Conservation (phyloP, 2,888 invertebrate genomes). For the Cremastobaeus sp. region DNA sequence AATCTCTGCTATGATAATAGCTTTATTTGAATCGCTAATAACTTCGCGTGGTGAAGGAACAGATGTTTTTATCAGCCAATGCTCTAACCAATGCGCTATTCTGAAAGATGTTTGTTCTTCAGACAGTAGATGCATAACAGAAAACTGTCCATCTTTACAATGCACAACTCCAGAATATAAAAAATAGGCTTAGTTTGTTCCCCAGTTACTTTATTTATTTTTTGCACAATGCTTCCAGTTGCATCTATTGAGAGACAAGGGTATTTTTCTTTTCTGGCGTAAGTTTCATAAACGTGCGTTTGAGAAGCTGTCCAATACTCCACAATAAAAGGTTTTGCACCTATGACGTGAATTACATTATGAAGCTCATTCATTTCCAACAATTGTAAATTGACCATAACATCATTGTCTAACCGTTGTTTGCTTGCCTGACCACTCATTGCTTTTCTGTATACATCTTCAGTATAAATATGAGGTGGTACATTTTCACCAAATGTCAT, state of each 20-base stretch:
- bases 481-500: constrained; percentile 26
- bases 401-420: constrained; percentile 11
- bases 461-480: constrained; percentile 17
- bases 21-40: constrained; percentile 16
- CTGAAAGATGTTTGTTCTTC: constrained; percentile 19
- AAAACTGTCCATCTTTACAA: constrained; percentile 26
- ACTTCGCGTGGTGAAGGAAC: constrained; percentile 10
- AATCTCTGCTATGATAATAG: constrained; percentile 20
- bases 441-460: constrained; percentile 9
- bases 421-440: constrained; percentile 3
- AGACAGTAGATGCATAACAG: constrained; percentile 6
- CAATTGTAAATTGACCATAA: constrained; percentile 3
- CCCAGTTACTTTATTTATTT: not conserved
- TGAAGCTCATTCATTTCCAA: constrained; percentile 4
- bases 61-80: not conserved
- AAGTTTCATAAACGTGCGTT: constrained; percentile 33
- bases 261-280: not conserved
- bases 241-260: constrained; percentile 9
- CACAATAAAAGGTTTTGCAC: constrained; percentile 1
- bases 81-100: constrained; percentile 27
- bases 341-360: constrained; percentile 26
- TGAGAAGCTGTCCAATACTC: constrained; percentile 22
- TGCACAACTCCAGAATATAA: constrained; percentile 13
- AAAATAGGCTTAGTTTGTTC: constrained; percentile 6
- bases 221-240: constrained; percentile 10